phyloP scores from a whole-genome alignment of 2,113 vertebrate genomes.

The Brevimyrus niger region DNA sequence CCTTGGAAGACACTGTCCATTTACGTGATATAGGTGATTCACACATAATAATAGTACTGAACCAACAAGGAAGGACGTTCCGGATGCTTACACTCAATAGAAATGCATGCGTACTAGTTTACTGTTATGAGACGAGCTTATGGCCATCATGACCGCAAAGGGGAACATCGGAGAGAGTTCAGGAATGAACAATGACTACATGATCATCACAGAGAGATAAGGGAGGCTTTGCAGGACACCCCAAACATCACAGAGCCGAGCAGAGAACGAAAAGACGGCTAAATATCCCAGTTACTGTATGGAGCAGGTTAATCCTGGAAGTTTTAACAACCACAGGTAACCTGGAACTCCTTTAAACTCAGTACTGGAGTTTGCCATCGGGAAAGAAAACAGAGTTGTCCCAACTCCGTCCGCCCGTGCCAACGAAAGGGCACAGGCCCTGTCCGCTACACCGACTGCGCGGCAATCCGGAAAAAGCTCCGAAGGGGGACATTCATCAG shows the following conservation, averaged over 20 bases:
- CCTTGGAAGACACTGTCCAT: neutral
- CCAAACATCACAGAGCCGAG: neutral
- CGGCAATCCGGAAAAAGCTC: neutral
- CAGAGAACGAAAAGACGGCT: neutral
- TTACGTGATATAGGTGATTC: neutral
- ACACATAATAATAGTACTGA: neutral
- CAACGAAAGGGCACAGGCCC: neutral
- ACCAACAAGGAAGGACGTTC: neutral
- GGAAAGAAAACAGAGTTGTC: neutral
- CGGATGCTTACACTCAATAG: neutral
- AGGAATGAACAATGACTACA: neutral
- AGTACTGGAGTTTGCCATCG: neutral
- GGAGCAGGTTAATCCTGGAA: neutral
- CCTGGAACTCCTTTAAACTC: neutral
- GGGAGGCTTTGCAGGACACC: neutral
- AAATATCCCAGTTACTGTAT: neutral
- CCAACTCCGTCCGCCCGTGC: neutral
- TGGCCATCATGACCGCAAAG: neutral
- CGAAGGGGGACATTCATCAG: slow-evolving; percentile 14
- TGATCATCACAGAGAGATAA: neutral
- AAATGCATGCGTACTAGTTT: neutral
- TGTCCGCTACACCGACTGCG: neutral
- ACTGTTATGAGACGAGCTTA: neutral
- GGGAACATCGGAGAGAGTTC: neutral
- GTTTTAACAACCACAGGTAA: neutral